phyloP scores from a whole-genome alignment of 2,797 vertebrate genomes.

The Hydrolagus colliei region DNA sequence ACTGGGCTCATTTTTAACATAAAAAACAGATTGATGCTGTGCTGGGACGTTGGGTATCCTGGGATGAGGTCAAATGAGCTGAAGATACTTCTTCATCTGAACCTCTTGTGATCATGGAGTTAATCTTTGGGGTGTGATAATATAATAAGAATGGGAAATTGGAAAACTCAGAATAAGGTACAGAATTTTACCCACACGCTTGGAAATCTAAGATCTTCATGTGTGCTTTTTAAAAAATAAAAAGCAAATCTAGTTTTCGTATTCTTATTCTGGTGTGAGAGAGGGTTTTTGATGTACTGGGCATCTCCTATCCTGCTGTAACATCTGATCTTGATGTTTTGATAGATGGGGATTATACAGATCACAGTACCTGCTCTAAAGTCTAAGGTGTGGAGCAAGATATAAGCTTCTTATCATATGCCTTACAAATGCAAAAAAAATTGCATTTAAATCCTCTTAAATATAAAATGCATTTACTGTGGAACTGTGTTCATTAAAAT shows the following conservation, averaged over 20 bases:
- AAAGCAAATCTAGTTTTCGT: neutral
- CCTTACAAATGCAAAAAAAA: slow-evolving; percentile 5
- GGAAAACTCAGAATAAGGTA: too few species aligned
- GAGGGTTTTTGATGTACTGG: neutral
- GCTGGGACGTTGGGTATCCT: too few species aligned
- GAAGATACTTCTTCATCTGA: too few species aligned
- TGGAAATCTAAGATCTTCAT: too few species aligned
- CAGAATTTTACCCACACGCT: too few species aligned
- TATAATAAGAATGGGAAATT: too few species aligned
- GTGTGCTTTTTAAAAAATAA: too few species aligned
- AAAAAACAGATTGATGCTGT: too few species aligned
- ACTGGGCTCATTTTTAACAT: too few species aligned
- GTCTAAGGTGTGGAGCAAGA: slow-evolving; percentile 17
- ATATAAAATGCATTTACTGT: slow-evolving; percentile 28
- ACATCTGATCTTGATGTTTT: neutral
- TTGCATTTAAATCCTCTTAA: slow-evolving; percentile 18
- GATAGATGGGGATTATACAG: slow-evolving; percentile 8
- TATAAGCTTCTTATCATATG: slow-evolving; percentile 26
- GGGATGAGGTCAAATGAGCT: too few species aligned
- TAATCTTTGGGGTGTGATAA: too few species aligned
- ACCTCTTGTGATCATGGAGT: too few species aligned
- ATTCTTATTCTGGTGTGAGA: neutral
- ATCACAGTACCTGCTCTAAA: slow-evolving; percentile 1
- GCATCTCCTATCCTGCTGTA: neutral
- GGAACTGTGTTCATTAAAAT: slow-evolving; percentile 27